A percentile compares a stretch with the other conserved stretches of the same genome.
These are phyloP conservation scores for Heliangelus exortis DNA, from an alignment of 2,797 vertebrate genomes.

Conservation along the genomic window DNA sequence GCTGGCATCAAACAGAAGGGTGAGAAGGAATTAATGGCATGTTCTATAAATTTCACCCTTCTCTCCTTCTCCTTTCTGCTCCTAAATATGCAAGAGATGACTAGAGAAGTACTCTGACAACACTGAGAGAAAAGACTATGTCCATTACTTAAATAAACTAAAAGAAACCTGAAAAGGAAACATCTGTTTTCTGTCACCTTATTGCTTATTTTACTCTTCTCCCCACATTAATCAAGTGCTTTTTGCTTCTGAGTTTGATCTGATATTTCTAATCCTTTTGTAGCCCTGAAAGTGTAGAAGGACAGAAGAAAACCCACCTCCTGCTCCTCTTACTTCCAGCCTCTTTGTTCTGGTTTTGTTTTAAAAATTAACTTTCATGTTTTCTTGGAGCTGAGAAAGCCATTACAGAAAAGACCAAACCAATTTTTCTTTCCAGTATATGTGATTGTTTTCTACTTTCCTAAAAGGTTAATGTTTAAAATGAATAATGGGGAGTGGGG, in stretches of 20 bases:
- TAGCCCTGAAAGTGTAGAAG: neutral
- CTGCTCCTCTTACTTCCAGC: neutral
- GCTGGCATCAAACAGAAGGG: slow-evolving; percentile 9
- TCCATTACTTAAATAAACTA: neutral
- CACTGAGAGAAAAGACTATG: neutral
- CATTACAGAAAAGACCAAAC: slow-evolving; percentile 59
- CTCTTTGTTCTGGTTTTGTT: neutral
- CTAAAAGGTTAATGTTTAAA: slow-evolving; percentile 64
- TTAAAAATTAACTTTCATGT: slow-evolving; percentile 45
- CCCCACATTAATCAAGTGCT: neutral
- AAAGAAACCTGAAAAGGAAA: neutral
- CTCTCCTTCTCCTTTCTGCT: slow-evolving; percentile 11
- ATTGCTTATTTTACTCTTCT: neutral
- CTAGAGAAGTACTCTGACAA: neutral
- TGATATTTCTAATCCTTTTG: neutral
- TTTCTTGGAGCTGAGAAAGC: slow-evolving; percentile 24
- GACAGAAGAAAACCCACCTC: neutral
- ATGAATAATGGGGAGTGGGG: slow-evolving; percentile 12
- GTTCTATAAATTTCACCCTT: neutral
- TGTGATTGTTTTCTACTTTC: slow-evolving; percentile 48
- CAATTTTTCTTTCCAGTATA: slow-evolving; percentile 24
- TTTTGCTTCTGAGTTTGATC: neutral
- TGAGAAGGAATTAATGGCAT: slow-evolving; percentile 44
- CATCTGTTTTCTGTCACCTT: neutral
- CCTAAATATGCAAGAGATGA: slow-evolving; percentile 23